Base-by-base conservation (phyloP, 1,140 invertebrate species). In the Cyclargus thomasi region DNA sequence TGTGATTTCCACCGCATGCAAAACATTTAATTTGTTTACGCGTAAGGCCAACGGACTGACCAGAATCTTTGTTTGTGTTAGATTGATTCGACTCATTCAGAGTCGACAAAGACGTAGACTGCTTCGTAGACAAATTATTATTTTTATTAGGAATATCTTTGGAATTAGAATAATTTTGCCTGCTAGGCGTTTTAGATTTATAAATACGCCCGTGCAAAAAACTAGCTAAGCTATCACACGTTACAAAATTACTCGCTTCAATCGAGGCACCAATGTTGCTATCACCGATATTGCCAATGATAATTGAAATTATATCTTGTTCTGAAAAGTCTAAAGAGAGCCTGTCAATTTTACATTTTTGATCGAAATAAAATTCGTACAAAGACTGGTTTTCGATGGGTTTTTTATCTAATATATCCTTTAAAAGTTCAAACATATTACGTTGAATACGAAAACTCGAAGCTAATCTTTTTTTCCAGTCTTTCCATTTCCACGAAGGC, bases 1-100 rank as follows among this genome's bases (percentile, higher is more conserved):
- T 69, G 35, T 65, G 64, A 22, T 68, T 68, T 2, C 67, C 67
- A 6, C 67, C 67, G 20, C 62, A 68, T 10, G 7, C 20, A 55
- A 21, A 68, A 63, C 67, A 68, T 23, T 62, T 62, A 22, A 62
- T 62, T 47, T 47, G 39, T 14, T 47, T 47, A 47, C 39, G 39
- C 11, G 14, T 47, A 14, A 16, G n/a, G n/a, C 0, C 39, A 16
- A 3, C 39, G 11, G 39, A 47, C 39, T 47, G 39, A 47, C 39
- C 39, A 8, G 39, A 47, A 47, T 47, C 39, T 14, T 47, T 16
- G 39, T 47, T 47, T 1, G 10, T 16, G 39, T 1, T 16, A 8
- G 6, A 1, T 47, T 47, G 4, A 47, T 16, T 47, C 8, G 14
- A 47, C 39, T 14, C 39, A 8, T 4, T 47, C 8, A 2, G 14